Conservation (phyloP, 2,888 invertebrate species). For the Oconnorella tubifera region DNA sequence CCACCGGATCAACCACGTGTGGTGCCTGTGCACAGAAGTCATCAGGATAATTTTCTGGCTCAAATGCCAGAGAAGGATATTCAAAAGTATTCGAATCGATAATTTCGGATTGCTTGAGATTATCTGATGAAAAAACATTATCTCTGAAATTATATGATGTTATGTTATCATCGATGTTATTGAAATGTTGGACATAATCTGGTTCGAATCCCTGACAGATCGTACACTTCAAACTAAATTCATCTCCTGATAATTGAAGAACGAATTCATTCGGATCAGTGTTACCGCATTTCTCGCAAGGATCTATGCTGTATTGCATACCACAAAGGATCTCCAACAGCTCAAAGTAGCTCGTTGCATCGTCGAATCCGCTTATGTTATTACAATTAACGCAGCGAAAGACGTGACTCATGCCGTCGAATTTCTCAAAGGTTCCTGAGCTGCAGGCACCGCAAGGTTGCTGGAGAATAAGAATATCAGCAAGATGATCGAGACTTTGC, state of each 20-base stretch:
- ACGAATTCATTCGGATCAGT: slow-evolving; percentile 3
- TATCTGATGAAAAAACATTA: not conserved
- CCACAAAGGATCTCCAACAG: not conserved
- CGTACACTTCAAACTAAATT: not conserved
- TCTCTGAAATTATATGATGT: no score
- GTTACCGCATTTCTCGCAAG: not conserved
- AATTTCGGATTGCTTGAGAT: not conserved
- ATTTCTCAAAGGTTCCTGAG: not conserved
- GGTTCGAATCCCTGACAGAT: not conserved
- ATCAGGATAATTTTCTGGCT: not conserved
- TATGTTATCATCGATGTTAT: not conserved
- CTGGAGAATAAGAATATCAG: not conserved
- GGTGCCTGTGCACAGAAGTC: not conserved
- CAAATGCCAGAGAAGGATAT: not conserved
- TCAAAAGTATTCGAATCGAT: not conserved
- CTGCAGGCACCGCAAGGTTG: not conserved
- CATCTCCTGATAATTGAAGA: not conserved
- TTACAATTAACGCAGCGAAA: not conserved
- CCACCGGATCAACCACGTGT: not conserved
- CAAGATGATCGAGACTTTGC: no score
- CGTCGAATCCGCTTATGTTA: not conserved
- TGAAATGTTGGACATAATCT: no score
- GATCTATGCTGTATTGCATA: not conserved
- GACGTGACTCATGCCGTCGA: not conserved
- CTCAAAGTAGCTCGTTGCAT: slow-evolving; percentile 3